Base-by-base conservation (phyloP, 2,888 invertebrate species). In the Perizoma flavofasciatum region DNA sequence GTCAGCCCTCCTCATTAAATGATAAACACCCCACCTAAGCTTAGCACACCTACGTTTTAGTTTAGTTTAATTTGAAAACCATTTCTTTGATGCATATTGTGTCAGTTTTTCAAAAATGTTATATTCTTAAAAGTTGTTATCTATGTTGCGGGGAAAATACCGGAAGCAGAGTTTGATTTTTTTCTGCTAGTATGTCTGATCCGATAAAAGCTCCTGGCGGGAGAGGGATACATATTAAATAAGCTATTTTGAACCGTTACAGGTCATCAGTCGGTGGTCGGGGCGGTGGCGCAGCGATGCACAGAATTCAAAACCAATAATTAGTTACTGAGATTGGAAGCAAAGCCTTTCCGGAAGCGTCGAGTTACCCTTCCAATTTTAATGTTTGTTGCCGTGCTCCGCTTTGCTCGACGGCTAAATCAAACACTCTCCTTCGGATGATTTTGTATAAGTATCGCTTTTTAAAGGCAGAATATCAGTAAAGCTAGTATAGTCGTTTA, bases 311-410 rank as follows among this genome's bases (percentile, higher is more conserved):
- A 68, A 77, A 69, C 77, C 77, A 79, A 83, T 55, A 51, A 62
- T 83, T 82, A 82, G 76, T 84, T 82, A 85, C 83, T 84, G 79
- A 77, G 74, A 83, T 80, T 84, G 82, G 75, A 77, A 70, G 76
- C 70, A 75, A 77, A 81, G 77, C 79, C 78, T 81, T 80, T 78
- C 70, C 72, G 71, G 63, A 61, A 66, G 73, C 70, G 67, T 73
- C 69, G 71, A 71, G 61, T 61, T 69, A 61, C 68, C 66, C 69
- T 72, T 80, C 77, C 82, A 83, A 79, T 83, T 85, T 84, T 82
- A 85, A 84, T 83, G 78, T 81, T 80, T 46, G 56, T 55, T 56
- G 40, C 54, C 39, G 10, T 37, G 40, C 43, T 60, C 40, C 32
- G 46, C 50, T 33, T 43, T 33, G 46, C 44, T 51, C 48, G 47